Base-by-base conservation (phyloP, 2,888 invertebrate genomes). In the Liposcelis brunnea region DNA sequence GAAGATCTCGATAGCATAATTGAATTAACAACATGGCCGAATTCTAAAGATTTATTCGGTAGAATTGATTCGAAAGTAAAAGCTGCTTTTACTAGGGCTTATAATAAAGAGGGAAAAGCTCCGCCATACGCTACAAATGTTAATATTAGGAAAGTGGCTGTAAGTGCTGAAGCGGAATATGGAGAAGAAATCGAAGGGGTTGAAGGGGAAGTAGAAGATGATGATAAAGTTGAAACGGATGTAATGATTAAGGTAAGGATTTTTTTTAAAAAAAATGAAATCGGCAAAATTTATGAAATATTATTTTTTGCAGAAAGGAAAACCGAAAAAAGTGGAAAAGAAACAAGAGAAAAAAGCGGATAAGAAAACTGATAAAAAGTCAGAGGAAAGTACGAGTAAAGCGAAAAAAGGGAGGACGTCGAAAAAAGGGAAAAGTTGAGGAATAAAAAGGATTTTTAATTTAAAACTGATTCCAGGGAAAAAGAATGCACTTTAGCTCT, bases 1-100 rank as follows among this genome's bases (percentile, higher is more conserved):
- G 95, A 97, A 56, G 98, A 99, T 61, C 66, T 94, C 54, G 94
- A 95, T 51, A 81, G 81, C 10, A 66, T 98, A 19, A 66, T 80
- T 8, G 97, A 98, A 58, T 60, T 97, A 26, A 76, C 84, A 0
- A 61, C 76, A 32, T 97, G 94, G 93, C 80, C 86, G 0, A 77
- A 75, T 33, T 71, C 74, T 54, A 71, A 74, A 52, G 83, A 91
- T 61, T 79, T 81, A 0, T 76, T 84, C 67, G 72, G 77, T 42
- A 63, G 72, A 48, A 69, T 98, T 18, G 83, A 83, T 52, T 70
- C 78, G 11, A 84, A 84, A 65, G 76, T 87, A 0, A 97, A 97
- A 68, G 77, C 91, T 1, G 89, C 94, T 0, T 80, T 98, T 61
- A 98, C 97, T 0, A 74, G 93, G 35, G 70, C 81, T 0, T 91